Conservation (phyloP, 1,140 invertebrate species). For the Mercenaria mercenaria region DNA sequence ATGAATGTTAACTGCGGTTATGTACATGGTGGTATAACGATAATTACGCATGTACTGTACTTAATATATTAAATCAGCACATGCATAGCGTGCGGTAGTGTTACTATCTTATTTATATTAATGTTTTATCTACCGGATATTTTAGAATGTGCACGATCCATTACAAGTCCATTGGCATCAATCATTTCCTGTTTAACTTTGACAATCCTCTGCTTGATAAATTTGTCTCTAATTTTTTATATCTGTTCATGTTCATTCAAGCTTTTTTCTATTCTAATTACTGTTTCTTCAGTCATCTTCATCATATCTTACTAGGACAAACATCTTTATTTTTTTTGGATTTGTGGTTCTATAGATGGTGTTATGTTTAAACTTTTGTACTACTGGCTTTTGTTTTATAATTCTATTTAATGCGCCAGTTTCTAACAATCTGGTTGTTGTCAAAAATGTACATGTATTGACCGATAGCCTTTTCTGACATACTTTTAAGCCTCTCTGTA, state of each 20-base stretch:
- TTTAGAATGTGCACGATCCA: not conserved
- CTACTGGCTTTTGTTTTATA: not conserved
- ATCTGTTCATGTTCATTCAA: not conserved
- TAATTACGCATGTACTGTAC: too few species aligned
- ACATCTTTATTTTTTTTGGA: too few species aligned
- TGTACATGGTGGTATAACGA: too few species aligned
- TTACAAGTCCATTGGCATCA: not conserved
- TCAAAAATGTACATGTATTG: not conserved
- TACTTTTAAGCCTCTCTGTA: not conserved
- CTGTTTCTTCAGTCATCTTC: not conserved
- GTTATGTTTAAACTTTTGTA: not conserved
- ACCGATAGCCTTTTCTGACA: not conserved
- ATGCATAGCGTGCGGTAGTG: too few species aligned
- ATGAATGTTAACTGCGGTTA: too few species aligned
- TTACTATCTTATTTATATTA: too few species aligned
- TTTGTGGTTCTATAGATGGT: not conserved
- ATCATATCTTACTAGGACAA: not conserved
- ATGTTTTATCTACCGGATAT: not conserved
- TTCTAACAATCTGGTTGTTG: not conserved
- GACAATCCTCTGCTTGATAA: too few species aligned
- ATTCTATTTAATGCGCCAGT: not conserved
- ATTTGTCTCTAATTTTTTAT: not conserved
- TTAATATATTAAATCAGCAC: too few species aligned
- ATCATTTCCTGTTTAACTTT: not conserved
- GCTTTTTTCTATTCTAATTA: not conserved